Base-by-base conservation (phyloP, 2,888 invertebrate genomes). In the Apoda limacodes region DNA sequence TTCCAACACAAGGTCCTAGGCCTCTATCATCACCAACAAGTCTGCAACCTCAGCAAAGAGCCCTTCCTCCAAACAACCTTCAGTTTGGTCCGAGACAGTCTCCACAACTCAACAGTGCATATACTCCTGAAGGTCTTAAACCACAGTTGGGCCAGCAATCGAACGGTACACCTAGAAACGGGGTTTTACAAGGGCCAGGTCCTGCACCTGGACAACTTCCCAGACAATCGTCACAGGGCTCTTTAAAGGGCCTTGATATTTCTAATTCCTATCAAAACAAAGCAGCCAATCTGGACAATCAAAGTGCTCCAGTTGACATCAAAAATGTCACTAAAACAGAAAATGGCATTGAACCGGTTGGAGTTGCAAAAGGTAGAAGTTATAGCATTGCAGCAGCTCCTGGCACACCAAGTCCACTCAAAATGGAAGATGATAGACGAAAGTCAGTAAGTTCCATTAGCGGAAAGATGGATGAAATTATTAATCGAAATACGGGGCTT, bases 351-450 rank as follows among this genome's bases (percentile, higher is more conserved):
- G 76, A 76, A 31, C 55, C 70, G 39, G 54, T 75, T 39, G 74
- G 74, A 37, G 56, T 71, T 43, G 62, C 70, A 42, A 83, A 83
- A 59, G 75, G 74, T 15, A 71, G 83, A 52, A 83, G 83, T 47
- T 82, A 61, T 39, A 84, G 83, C 45, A 75, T 83, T 43, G 72
- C 81, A 33, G 81, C 81, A 15, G 80, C 82, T 42, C 69, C 78
- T 22, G 76, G 76, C 11, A 61, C 81, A 37, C 70, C 74, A 22
- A 74, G 72, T 42, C 70, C 72, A 15, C 53, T 72, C 27, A 71
- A 74, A 50, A 39, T 60, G 37, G 76, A 80, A 40, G 84, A 83
- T 43, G 83, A 82, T 49, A 61, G 83, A 28, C 61, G 82, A 36
- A 75, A 78, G 46, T 82, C 83, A 4, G 62, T 81, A 9, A 82